These are phyloP conservation scores for Euthynnus affinis DNA, from an alignment of 2,797 vertebrate species.

Conservation along the genomic window DNA sequence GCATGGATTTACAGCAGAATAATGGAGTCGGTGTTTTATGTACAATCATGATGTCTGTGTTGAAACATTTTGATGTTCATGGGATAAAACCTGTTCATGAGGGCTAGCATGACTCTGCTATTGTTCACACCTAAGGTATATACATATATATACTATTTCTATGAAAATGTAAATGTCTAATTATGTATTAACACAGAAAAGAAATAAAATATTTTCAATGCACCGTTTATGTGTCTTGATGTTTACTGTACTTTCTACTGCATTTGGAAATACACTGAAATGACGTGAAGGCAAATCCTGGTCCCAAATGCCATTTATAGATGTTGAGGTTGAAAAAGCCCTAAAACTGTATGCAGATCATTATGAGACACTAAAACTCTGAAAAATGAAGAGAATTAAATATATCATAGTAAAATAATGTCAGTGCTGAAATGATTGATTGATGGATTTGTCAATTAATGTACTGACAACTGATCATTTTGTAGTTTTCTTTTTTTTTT, in stretches of 20 bases:
- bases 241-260: neutral
- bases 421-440: no score
- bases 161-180: constrained; percentile 86
- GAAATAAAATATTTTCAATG: constrained; percentile 89
- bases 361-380: neutral
- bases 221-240: constrained; percentile 44
- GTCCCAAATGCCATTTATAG: neutral
- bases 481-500: no score
- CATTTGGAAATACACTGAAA: neutral
- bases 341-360: neutral
- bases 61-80: constrained; percentile 82
- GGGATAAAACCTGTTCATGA: constrained; percentile 85
- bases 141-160: constrained; percentile 86
- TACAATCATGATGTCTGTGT: constrained; percentile 83
- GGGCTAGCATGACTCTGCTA: constrained; percentile 87
- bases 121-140: constrained; percentile 78
- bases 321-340: neutral
- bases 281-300: no score
- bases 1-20: constrained; percentile 84
- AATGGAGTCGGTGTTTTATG: constrained; percentile 84
- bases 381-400: no score
- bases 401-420: no score
- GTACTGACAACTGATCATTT: no score
- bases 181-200: constrained; percentile 85
- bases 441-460: no score